Base-by-base conservation (phyloP, 2,113 vertebrate species). In the Peromyscus maniculatus region DNA sequence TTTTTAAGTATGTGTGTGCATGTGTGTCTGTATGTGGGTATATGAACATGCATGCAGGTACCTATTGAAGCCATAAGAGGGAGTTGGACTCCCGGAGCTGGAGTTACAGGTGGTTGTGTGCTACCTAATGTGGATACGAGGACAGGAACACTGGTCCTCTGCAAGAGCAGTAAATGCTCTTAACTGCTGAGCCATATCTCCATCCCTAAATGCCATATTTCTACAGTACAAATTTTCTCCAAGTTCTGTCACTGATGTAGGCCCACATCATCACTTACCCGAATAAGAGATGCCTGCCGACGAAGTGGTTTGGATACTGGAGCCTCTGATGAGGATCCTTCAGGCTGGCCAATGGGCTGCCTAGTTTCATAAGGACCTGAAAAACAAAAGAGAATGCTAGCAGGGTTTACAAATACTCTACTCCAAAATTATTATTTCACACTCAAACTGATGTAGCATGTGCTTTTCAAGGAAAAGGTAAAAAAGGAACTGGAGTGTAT, bases 311-410 rank as follows among this genome's bases (percentile, higher is more conserved):
- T 99, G 97, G 97, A 62, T 91, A 98, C 98, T n/a, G 99, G 99
- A 97, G 97, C 99, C 94, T 98, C 98, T 67, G 99, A 98, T 3
- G 99, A 99, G 64, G 98, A 94, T 97, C 99, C 99, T 97, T 99
- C 99, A 88, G 98, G 98, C 96, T 98, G 98, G 95, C 98, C 98
- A 72, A 97, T 43, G 72, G 98, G 43, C 96, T 99, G 98, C 93
- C 98, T 98, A 79, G 98, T 98, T 98, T 99, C 99, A 94, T 99
- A 99, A 89, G 98, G 92, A 98, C 97, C 99, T 99, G 97, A 88
- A 97, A 96, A 80, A 92, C 78, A 97, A 57, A 92, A 97, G 87
- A 91, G 31, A 46, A 97, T 96, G 39, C 87, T 72, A 96, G 52
- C 46, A 91, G 3, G 46, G 46, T n/a, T 83, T 39, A 46, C 78